A percentile compares a stretch with the other conserved stretches of the same genome.
Evolutionary conservation across 2,888 invertebrate species (phyloP).

Genomic region (Dryococelus australis): DNA sequence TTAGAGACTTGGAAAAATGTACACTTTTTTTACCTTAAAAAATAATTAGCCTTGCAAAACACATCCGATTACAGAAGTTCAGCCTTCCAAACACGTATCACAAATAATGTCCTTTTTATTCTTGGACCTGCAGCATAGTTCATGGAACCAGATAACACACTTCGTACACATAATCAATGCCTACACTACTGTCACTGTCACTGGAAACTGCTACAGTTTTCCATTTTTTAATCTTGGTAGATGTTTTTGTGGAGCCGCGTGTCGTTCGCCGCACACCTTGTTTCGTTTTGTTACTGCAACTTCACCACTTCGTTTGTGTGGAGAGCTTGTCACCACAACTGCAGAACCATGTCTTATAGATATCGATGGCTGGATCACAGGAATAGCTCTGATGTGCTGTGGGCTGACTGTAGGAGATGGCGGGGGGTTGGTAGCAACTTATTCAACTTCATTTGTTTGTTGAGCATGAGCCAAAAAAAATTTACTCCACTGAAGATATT

Average conservation of each 20-base stretch:
- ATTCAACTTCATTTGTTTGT: neutral
- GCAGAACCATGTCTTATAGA: neutral
- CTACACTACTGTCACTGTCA: conserved; percentile 2
- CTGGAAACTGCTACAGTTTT: neutral
- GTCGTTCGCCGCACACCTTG: neutral
- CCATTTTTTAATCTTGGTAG: neutral
- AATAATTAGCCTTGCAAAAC: too few relatives aligned
- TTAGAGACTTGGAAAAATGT: neutral
- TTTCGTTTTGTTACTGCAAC: neutral
- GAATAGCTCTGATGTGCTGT: too few relatives aligned
- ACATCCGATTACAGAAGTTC: too few relatives aligned
- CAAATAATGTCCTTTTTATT: neutral
- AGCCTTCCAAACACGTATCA: too few relatives aligned
- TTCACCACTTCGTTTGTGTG: neutral
- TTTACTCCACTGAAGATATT: neutral
- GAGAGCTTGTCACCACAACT: conserved; percentile 10
- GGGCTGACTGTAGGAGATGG: too few relatives aligned
- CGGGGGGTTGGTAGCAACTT: neutral
- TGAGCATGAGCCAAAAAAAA: conserved; percentile 12
- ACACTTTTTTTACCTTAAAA: too few relatives aligned
- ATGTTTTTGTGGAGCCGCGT: neutral
- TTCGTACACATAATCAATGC: neutral
- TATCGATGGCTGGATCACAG: neutral
- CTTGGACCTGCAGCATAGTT: neutral
- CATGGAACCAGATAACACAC: conserved; percentile 7